Evolutionary conservation across 1,140 invertebrate genomes (phyloP).

Genomic region (Neoseiulus cucumeris): DNA sequence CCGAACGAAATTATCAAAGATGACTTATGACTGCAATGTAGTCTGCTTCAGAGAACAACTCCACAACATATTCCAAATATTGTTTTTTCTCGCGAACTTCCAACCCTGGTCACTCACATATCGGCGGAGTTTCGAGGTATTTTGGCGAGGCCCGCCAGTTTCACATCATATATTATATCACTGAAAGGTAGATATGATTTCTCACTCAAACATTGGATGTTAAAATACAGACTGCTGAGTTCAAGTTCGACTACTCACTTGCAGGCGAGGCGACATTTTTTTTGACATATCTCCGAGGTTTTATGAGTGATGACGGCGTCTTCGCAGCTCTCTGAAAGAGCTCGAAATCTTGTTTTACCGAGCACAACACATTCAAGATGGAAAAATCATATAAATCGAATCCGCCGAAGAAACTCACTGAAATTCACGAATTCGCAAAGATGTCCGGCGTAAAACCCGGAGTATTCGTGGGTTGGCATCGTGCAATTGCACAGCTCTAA

Average conservation of each 20-base stretch:
- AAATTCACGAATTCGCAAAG: neutral
- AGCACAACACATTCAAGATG: neutral
- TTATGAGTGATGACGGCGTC: neutral
- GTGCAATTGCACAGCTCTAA: neutral
- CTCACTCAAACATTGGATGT: no score
- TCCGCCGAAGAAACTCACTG: neutral
- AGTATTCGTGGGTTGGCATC: conserved; percentile 1
- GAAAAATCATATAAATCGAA: neutral
- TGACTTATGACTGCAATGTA: neutral
- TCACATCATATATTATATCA: no score
- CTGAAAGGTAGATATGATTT: no score
- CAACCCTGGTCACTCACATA: neutral
- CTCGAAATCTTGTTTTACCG: neutral
- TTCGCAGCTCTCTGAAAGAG: neutral
- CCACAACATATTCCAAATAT: no score
- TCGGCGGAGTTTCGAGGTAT: neutral
- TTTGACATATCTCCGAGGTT: neutral
- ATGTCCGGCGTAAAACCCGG: neutral
- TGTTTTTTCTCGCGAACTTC: no score
- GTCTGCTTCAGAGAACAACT: no score
- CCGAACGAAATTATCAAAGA: neutral
- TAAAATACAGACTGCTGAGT: no score
- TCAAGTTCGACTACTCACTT: no score
- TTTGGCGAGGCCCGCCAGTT: no score
- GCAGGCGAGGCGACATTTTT: neutral